Percentiles rank a stretch among this genome's conserved stretches.
These are phyloP conservation scores for Hiodon tergisus DNA, from an alignment of 2,113 vertebrate genomes.

Conservation along the genomic window DNA sequence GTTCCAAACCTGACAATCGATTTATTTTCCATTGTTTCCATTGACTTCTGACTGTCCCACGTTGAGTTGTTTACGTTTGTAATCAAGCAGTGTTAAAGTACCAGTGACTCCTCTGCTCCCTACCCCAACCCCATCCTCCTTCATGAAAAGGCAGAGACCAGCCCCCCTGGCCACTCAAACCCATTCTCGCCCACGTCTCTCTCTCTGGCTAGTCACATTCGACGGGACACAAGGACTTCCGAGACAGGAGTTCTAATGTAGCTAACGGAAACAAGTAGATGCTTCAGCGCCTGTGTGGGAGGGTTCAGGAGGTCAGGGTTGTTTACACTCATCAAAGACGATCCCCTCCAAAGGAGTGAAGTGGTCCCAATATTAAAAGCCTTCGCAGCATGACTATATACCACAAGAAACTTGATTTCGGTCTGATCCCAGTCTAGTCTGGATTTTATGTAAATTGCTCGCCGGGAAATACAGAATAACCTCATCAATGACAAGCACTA, in stretches of 20 bases:
- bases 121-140: neutral
- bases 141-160: neutral
- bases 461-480: slow-evolving; percentile 16
- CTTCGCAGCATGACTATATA: slow-evolving; percentile 1
- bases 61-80: no score
- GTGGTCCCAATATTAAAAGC: neutral
- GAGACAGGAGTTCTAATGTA: neutral
- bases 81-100: no score
- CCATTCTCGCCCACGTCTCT: neutral
- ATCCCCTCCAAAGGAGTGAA: neutral
- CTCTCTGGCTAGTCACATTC: neutral
- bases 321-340: neutral
- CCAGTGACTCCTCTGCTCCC: no score
- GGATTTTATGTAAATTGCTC: slow-evolving; percentile 33
- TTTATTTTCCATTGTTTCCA: no score
- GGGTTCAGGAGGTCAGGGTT: neutral
- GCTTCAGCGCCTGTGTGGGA: neutral
- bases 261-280: neutral
- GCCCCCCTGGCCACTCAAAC: no score
- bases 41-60: no score
- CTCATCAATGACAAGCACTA: slow-evolving; percentile 7
- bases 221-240: neutral
- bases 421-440: slow-evolving; percentile 12
- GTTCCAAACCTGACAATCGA: no score
- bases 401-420: slow-evolving; percentile 7